Conservation (phyloP, 2,113 vertebrate species). For the Bubo bubo region DNA sequence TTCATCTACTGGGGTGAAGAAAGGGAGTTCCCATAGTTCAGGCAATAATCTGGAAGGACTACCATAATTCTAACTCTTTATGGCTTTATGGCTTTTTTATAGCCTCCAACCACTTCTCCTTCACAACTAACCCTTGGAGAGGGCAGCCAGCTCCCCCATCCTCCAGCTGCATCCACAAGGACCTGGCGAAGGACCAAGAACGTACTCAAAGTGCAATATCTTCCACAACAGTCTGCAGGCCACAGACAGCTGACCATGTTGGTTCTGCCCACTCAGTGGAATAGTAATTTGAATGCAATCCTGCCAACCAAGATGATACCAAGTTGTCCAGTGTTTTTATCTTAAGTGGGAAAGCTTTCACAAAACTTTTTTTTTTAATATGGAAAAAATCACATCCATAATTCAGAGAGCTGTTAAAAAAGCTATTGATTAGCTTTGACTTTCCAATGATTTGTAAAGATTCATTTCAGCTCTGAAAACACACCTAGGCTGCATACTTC, state of each 20-base stretch:
- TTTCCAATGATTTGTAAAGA: not conserved
- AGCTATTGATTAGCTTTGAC: not conserved
- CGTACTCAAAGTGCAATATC: not conserved
- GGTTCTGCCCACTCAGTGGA: not conserved
- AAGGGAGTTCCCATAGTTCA: not conserved
- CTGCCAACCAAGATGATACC: not conserved
- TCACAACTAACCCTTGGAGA: not conserved
- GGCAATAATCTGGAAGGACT: not conserved
- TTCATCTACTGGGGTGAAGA: not conserved
- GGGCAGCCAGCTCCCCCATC: not conserved
- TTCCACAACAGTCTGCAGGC: not conserved
- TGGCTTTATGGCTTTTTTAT: not conserved
- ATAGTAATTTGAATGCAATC: not conserved
- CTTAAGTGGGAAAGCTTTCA: not conserved
- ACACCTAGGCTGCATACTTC: not conserved
- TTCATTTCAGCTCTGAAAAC: not conserved
- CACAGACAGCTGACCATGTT: not conserved
- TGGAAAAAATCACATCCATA: not conserved
- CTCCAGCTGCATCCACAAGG: not conserved
- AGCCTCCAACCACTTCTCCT: not conserved
- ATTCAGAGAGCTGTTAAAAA: slow-evolving; percentile 6
- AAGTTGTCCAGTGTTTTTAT: not conserved
- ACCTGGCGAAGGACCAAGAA: not conserved
- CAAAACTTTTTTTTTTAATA: not conserved
- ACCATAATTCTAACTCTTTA: not conserved